Base-by-base conservation (phyloP, 2,797 vertebrate species). In the Cottoperca gobio region DNA sequence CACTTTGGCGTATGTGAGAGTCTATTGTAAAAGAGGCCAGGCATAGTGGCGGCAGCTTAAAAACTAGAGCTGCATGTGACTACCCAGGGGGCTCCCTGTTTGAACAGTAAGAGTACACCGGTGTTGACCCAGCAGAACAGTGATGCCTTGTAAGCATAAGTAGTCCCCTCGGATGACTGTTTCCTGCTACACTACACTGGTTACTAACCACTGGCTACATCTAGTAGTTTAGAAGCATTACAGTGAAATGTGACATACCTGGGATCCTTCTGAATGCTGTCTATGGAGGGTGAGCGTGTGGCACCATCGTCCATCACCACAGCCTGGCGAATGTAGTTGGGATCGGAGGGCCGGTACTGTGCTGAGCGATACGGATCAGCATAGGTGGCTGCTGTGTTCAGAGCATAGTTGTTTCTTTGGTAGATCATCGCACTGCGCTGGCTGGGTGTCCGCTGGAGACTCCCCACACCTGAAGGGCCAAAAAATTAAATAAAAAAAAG, bases 261-360 rank as follows among this genome's bases (percentile, higher is more conserved):
- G 84, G 97, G 97, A 90, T 99, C 97, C 64, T 99, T 99, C 90
- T 99, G 98, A 73, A 99, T 99, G 94, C 98, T 99, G 94, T 99
- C 97, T 83, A 99, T 97, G 45, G 98, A 99, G 0, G 97, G 98
- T 0, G 98, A 99, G 53, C 97, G 96, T 0, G 97, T 95, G 73
- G 97, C 96, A 11, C 94, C 95, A 2, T 97, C 96, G 0, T 99
- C 97, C 23, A 95, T 88, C 0, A 94, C 90, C 0, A 92, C 60
- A 8, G 88, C 54, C 10, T 96, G 96, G 48, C 95, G 93, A 73
- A 78, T 65, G 46, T 97, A 98, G 88, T 35, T 85, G 73, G 95
- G 84, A 67, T 98, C 97, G 0, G 96, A 86, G 67, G 96, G 93
- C 37, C 96, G 95, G 78, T 97, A 96, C 33, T 95, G 96, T 21